Conservation (phyloP, 2,888 invertebrate species). For the Mythimna vitellina region DNA sequence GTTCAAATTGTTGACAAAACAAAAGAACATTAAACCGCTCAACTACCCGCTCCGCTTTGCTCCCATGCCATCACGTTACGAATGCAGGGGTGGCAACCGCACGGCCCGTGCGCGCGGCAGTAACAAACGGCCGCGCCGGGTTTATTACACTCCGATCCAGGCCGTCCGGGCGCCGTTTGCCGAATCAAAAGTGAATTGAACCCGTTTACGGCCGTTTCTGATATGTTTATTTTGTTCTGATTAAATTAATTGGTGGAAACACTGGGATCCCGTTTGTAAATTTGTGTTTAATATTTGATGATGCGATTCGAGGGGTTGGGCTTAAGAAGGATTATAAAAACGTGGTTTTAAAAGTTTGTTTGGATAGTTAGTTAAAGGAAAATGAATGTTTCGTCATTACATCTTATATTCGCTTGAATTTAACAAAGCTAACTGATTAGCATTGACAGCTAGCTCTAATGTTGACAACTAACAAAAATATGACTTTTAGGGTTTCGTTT, state of each 20-base stretch:
- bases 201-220: slow-evolving; percentile 53
- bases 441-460: too few species aligned
- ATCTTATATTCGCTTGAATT: too few species aligned
- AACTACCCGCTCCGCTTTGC: slow-evolving; percentile 63
- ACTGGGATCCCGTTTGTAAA: slow-evolving; percentile 56
- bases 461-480: too few species aligned
- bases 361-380: not conserved
- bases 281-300: slow-evolving; percentile 57
- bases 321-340: not conserved
- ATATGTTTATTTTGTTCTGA: slow-evolving; percentile 64
- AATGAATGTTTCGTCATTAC: too few species aligned
- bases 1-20: not conserved
- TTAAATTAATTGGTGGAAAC: slow-evolving; percentile 62
- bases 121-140: slow-evolving; percentile 69
- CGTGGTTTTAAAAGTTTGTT: not conserved
- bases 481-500: too few species aligned
- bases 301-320: slow-evolving; percentile 21
- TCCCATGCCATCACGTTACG: slow-evolving; percentile 59
- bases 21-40: not conserved
- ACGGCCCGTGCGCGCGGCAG: slow-evolving; percentile 74
- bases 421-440: too few species aligned
- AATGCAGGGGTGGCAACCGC: slow-evolving; percentile 82
- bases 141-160: slow-evolving; percentile 69
- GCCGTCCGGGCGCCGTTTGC: slow-evolving; percentile 60
- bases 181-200: slow-evolving; percentile 70